A percentile compares a stretch with the other conserved stretches of the same genome.
Evolutionary conservation across 2,888 invertebrate genomes (phyloP).

Genomic region (Galeruca laticollis): DNA sequence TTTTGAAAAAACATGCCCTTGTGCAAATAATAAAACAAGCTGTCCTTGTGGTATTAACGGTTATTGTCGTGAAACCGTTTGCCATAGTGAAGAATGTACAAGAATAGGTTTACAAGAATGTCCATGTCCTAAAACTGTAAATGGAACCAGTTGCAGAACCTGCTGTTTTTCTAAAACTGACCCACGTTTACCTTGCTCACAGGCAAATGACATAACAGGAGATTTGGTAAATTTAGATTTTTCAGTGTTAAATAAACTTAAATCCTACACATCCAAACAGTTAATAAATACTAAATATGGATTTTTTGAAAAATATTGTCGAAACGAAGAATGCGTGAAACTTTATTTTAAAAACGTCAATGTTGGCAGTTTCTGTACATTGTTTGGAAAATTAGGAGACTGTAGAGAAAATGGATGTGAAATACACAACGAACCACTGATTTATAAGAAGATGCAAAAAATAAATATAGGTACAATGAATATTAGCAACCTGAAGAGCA

Average conservation of each 20-base stretch:
- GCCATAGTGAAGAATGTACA: constrained; percentile 69
- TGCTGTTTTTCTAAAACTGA: constrained; percentile 46
- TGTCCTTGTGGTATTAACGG: constrained; percentile 69
- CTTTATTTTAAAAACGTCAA: constrained; percentile 46
- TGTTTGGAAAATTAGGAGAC: constrained; percentile 50
- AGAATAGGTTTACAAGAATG: constrained; percentile 67
- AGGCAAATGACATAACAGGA: constrained; percentile 35
- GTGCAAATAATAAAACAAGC: constrained; percentile 58
- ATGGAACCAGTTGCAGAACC: constrained; percentile 39
- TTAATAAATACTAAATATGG: constrained; percentile 25
- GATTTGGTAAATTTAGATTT: constrained; percentile 28
- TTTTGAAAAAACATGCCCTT: constrained; percentile 63
- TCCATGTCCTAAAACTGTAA: constrained; percentile 58
- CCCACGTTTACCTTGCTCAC: constrained; percentile 35
- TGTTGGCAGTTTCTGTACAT: constrained; percentile 45
- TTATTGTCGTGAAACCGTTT: constrained; percentile 66
- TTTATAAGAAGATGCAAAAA: neutral
- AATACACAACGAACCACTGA: constrained; percentile 8
- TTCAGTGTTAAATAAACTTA: constrained; percentile 17
- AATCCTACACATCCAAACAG: neutral
- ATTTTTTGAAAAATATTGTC: constrained; percentile 41
- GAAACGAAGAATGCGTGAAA: constrained; percentile 36
- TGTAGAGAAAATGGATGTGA: constrained; percentile 36
- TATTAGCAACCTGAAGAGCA: neutral
- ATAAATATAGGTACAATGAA: neutral